Percentiles rank a stretch among this genome's conserved stretches.
These are phyloP conservation scores for Asbolus verrucosus DNA, from an alignment of 1,140 invertebrate species.

Conservation along the genomic window DNA sequence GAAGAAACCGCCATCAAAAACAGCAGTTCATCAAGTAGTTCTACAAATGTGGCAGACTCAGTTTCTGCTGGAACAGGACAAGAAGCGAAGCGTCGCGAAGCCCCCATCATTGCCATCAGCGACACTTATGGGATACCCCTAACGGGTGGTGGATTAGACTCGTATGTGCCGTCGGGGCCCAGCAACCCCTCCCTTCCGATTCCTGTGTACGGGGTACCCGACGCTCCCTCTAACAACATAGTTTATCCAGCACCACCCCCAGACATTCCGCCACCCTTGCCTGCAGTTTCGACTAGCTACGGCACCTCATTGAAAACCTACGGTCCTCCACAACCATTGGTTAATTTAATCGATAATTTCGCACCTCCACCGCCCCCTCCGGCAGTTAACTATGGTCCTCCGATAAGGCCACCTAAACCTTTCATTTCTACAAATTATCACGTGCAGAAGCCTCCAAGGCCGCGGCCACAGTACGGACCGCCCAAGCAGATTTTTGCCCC, in stretches of 20 bases:
- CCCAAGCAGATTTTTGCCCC: slow-evolving; percentile 40
- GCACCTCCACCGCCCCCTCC: slow-evolving; percentile 63
- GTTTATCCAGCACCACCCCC: slow-evolving; percentile 67
- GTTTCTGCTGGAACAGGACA: slow-evolving; percentile 53
- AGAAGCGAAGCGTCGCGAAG: slow-evolving; percentile 68
- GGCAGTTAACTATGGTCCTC: slow-evolving; percentile 50
- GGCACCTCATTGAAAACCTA: slow-evolving; percentile 60
- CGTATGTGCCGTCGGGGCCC: slow-evolving; percentile 62
- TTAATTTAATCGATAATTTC: slow-evolving; percentile 46
- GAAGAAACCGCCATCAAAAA: slow-evolving; percentile 47
- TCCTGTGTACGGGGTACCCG: slow-evolving; percentile 70
- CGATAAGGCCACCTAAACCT: slow-evolving; percentile 43
- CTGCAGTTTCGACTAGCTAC: slow-evolving; percentile 48
- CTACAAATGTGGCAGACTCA: slow-evolving; percentile 50
- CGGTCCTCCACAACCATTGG: slow-evolving; percentile 52
- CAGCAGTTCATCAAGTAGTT: slow-evolving; percentile 28
- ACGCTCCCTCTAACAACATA: slow-evolving; percentile 64
- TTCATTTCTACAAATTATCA: slow-evolving; percentile 52
- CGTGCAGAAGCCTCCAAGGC: slow-evolving; percentile 25
- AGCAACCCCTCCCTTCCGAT: slow-evolving; percentile 66
- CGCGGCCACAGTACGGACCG: slow-evolving; percentile 50
- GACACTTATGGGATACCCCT: slow-evolving; percentile 69
- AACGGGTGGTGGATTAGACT: slow-evolving; percentile 62
- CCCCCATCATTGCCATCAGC: slow-evolving; percentile 61
- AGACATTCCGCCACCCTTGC: slow-evolving; percentile 63